These are phyloP conservation scores for Lochmaea crataegi DNA, from an alignment of 2,888 invertebrate genomes.

Conservation along the genomic window DNA sequence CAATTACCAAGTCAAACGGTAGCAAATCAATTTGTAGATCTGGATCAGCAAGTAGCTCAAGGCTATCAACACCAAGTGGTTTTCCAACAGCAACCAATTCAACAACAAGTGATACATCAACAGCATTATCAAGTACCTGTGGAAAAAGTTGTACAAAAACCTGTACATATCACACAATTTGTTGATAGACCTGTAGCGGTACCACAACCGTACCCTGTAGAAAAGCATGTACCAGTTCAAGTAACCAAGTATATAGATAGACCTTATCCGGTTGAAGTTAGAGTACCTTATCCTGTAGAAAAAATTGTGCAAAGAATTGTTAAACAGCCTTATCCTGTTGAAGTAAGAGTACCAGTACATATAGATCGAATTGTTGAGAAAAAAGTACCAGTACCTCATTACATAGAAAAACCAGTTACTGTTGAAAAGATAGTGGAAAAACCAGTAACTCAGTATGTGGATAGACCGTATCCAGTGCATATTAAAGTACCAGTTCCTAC, in stretches of 20 bases:
- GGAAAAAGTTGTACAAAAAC: conserved; percentile 51
- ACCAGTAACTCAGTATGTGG: conserved; percentile 67
- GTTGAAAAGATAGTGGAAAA: conserved; percentile 68
- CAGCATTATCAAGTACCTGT: conserved; percentile 57
- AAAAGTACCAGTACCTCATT: conserved; percentile 66
- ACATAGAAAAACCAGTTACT: conserved; percentile 64
- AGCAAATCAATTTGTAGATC: conserved; percentile 45
- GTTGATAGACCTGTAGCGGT: conserved; percentile 66
- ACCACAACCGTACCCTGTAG: not conserved
- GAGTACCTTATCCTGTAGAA: conserved; percentile 61
- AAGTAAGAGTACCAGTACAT: conserved; percentile 64
- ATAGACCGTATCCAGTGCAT: conserved; percentile 64
- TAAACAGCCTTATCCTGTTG: conserved; percentile 64
- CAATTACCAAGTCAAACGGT: conserved; percentile 39
- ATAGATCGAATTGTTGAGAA: conserved; percentile 65
- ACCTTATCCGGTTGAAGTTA: conserved; percentile 58
- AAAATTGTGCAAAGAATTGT: conserved; percentile 63
- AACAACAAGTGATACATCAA: conserved; percentile 63
- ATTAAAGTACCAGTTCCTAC: conserved; percentile 62
- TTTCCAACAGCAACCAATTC: conserved; percentile 38
- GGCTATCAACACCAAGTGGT: conserved; percentile 48
- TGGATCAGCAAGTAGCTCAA: conserved; percentile 51
- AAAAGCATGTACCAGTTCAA: conserved; percentile 65
- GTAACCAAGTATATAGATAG: conserved; percentile 69
- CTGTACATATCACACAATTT: too few species aligned